phyloP scores from a whole-genome alignment of 1,140 invertebrate species.

The Drosophila nannoptera region DNA sequence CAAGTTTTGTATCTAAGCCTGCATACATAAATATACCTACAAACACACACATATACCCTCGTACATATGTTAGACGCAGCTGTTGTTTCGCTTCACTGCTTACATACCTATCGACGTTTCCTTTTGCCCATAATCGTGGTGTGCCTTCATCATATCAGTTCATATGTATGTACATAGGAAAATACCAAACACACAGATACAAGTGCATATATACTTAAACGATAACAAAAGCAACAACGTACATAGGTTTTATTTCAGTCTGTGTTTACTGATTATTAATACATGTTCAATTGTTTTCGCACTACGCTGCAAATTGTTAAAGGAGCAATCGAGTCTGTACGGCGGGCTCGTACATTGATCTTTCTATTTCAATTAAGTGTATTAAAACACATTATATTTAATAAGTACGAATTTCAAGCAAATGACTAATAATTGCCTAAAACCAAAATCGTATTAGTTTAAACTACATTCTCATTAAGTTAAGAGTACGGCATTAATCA shows the following conservation, averaged over 20 bases:
- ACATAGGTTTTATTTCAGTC: slow-evolving; percentile 9
- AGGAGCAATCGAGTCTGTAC: not conserved
- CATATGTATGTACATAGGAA: not conserved
- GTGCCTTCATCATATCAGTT: slow-evolving; percentile 21
- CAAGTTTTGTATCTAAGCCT: slow-evolving; percentile 45
- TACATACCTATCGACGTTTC: slow-evolving; percentile 41
- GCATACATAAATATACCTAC: slow-evolving; percentile 11
- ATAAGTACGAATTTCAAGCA: too few species aligned
- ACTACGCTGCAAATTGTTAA: not conserved
- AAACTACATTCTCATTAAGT: too few species aligned
- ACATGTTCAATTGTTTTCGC: slow-evolving; percentile 1
- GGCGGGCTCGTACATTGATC: too few species aligned
- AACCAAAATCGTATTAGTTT: too few species aligned
- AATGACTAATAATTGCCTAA: too few species aligned
- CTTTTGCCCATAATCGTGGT: slow-evolving; percentile 35
- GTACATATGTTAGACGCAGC: slow-evolving; percentile 32
- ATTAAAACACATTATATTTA: not conserved
- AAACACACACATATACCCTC: slow-evolving; percentile 9
- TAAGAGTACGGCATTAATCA: not conserved
- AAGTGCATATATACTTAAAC: not conserved
- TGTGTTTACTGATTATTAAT: slow-evolving; percentile 2
- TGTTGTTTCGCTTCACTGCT: slow-evolving; percentile 53
- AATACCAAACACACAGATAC: slow-evolving; percentile 5
- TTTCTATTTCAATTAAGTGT: not conserved
- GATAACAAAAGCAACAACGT: slow-evolving; percentile 15